Base-by-base conservation (phyloP, 1,140 invertebrate genomes). In the Ceratosolen fusciceps region DNA sequence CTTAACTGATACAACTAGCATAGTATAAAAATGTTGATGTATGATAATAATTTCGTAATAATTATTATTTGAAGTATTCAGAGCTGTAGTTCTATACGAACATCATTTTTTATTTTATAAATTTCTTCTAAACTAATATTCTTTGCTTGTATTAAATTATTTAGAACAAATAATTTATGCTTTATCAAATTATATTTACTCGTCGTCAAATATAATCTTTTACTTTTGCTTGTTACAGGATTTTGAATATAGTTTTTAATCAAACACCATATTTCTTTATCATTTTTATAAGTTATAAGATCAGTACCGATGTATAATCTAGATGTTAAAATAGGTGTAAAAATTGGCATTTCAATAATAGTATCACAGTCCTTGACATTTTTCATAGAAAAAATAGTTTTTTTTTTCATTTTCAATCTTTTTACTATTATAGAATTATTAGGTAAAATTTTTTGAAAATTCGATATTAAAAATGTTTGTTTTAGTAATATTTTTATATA, bases 201-300 rank as follows among this genome's bases (percentile, higher is more conserved):
- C 0, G 31, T 37, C 21, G 68, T 58, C 9, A 81, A 49, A 10
- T 65, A 31, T 14, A 79, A 76, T 62, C 81, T 83, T 16, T 70
- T 84, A 12, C 77, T 77, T 76, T 83, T 80, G 2, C 79, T 81
- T 0, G 68, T 16, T 9, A 56, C 10, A 26, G 84, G 77, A 81
- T 84, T 81, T 31, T 81, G 83, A 24, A 86, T 24, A 77, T 85
- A 89, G 83, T 90, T 78, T 24, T 79, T 85, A 62, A 89, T 84
- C 0, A 90, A 68, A 34, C 85, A 89, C 88, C 87, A 90, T 39
- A 87, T 80, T 26, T 82, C 74, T 0, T 77, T 60, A 43, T 86
- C 56, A 0, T 82, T 77, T 31, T 80, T 83, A 4, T 86, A 74
- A 24, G 86, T 82, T 7, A 90, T 83, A 9, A 87, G 81, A 83